A percentile compares a stretch with the other conserved stretches of the same genome.
Conservation (phyloP, 2,888 invertebrate genomes). For the Cepaea hortensis region DNA sequence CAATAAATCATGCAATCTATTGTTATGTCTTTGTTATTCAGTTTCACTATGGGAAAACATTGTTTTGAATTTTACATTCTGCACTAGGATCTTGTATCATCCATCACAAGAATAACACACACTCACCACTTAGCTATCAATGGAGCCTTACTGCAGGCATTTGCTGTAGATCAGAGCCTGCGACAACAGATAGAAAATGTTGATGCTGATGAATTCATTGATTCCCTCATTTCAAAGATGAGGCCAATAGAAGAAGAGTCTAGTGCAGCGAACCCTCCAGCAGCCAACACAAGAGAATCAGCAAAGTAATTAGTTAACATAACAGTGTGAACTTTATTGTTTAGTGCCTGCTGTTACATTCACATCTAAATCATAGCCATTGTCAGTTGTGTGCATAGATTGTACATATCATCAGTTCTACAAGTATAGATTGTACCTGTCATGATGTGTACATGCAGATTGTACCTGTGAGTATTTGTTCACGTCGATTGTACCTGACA, state of each 20-base stretch:
- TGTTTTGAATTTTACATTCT: neutral
- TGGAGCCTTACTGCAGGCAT: slow-evolving; percentile 78
- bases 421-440: neutral
- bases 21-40: no score
- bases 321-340: neutral
- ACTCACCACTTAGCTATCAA: slow-evolving; percentile 75
- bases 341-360: no score
- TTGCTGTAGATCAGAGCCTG: slow-evolving; percentile 80
- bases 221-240: slow-evolving; percentile 59
- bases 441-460: neutral
- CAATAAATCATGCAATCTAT: no score
- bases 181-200: slow-evolving; percentile 64
- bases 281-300: slow-evolving; percentile 13
- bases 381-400: no score
- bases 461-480: neutral
- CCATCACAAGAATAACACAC: slow-evolving; percentile 81
- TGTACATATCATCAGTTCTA: no score
- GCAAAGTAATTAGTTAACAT: slow-evolving; percentile 6
- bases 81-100: slow-evolving; percentile 27
- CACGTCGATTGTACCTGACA: no score
- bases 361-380: no score
- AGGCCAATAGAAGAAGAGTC: slow-evolving; percentile 55
- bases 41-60: no score
- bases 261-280: neutral
- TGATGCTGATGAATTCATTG: slow-evolving; percentile 58